phyloP scores from a whole-genome alignment of 1,140 invertebrate species.

The Neuroterus valhalla region DNA sequence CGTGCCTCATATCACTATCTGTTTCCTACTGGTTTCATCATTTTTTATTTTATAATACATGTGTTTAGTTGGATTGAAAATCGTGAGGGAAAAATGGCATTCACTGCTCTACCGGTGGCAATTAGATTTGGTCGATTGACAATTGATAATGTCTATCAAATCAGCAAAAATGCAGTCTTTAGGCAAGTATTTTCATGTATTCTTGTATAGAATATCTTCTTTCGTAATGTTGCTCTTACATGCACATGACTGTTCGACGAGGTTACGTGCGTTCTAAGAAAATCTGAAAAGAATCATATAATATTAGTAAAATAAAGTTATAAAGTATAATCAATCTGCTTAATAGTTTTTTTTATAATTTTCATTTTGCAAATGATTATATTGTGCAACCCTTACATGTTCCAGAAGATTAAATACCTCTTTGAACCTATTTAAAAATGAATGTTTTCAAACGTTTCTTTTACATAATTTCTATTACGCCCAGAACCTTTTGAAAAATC shows the following conservation, averaged over 20 bases:
- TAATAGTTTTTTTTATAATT: not conserved
- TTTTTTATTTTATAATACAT: not conserved
- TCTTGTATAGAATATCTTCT: constrained; percentile 17
- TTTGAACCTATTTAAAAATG: too few species aligned
- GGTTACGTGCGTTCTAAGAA: not conserved
- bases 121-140: constrained; percentile 57
- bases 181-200: constrained; percentile 56
- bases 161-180: constrained; percentile 49
- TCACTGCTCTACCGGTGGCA: constrained; percentile 56
- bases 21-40: constrained; percentile 9
- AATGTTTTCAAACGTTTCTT: too few species aligned
- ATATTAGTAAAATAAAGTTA: not conserved
- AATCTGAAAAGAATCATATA: not conserved
- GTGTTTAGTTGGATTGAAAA: not conserved
- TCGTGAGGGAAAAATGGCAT: constrained; percentile 56
- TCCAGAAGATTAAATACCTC: too few species aligned
- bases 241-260: not conserved
- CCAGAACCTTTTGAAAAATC: too few species aligned
- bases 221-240: not conserved
- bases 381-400: too few species aligned
- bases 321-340: not conserved
- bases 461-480: too few species aligned
- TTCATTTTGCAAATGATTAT: not conserved
- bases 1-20: too few species aligned
- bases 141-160: constrained; percentile 61